These are phyloP conservation scores for Echinometra lucunter DNA, from an alignment of 53 echinoderm and acorn worm genomes.

Conservation along the genomic window DNA sequence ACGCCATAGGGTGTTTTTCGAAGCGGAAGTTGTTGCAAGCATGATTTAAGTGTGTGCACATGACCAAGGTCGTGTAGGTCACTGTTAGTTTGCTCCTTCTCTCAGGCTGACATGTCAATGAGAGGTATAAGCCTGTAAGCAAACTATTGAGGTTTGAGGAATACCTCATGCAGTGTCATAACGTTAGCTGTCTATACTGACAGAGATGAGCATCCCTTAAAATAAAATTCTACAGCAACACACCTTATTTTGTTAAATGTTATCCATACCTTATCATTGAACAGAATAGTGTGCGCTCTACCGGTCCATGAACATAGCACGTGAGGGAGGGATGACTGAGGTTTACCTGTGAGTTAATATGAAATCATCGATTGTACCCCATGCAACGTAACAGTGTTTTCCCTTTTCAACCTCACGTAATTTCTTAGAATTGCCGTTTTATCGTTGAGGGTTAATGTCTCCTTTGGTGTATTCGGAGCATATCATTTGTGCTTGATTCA, in stretches of 20 bases:
- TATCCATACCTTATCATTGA: too few species aligned
- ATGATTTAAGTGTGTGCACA: not conserved
- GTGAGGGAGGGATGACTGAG: not conserved
- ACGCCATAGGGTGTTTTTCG: conserved; percentile 1
- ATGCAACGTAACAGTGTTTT: not conserved
- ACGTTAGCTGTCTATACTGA: not conserved
- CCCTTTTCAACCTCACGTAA: not conserved
- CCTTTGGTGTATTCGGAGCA: not conserved
- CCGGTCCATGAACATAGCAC: not conserved
- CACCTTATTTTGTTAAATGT: too few species aligned
- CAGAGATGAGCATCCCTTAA: not conserved
- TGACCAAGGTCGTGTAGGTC: not conserved
- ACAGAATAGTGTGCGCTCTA: not conserved
- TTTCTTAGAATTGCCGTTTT: too few species aligned
- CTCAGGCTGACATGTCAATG: not conserved
- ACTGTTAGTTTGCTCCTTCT: not conserved
- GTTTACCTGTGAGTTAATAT: not conserved
- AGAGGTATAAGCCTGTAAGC: not conserved
- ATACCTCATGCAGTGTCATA: not conserved
- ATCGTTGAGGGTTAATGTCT: not conserved
- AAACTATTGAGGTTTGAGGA: not conserved
- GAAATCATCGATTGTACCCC: not conserved
- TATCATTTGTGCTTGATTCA: not conserved
- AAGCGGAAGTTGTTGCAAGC: not conserved
- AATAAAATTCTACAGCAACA: not conserved